These are phyloP conservation scores for Allolobophora icterica DNA, from an alignment of 2,888 invertebrate species.

Conservation along the genomic window DNA sequence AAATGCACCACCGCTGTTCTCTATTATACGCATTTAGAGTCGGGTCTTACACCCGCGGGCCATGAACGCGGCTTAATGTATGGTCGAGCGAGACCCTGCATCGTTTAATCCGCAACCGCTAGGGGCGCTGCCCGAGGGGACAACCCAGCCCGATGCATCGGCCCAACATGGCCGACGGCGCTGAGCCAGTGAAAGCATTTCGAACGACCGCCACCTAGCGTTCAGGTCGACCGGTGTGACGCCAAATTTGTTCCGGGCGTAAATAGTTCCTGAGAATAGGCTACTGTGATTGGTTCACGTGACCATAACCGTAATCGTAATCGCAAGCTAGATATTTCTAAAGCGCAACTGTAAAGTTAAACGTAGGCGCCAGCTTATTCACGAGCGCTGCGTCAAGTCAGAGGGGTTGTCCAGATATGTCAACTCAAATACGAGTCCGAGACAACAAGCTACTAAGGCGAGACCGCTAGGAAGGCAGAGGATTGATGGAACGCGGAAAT, in stretches of 20 bases:
- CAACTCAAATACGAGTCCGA: too few relatives aligned
- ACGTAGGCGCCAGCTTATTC: too few relatives aligned
- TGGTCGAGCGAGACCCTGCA: slow-evolving; percentile 17
- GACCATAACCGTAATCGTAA: background rate
- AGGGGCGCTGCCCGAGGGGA: background rate
- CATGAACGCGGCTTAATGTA: background rate
- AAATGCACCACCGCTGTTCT: slow-evolving; percentile 17
- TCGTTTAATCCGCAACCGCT: slow-evolving; percentile 23
- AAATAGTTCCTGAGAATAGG: background rate
- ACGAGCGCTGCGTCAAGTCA: too few relatives aligned
- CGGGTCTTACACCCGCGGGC: background rate
- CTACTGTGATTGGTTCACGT: background rate
- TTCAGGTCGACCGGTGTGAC: background rate
- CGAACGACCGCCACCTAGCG: slow-evolving; percentile 3
- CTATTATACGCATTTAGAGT: background rate
- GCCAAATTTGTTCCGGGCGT: background rate
- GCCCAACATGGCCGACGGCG: background rate
- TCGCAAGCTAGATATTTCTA: too few relatives aligned
- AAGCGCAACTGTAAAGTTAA: too few relatives aligned
- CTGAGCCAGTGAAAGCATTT: background rate
- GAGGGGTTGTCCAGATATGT: too few relatives aligned
- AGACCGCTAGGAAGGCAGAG: too few relatives aligned
- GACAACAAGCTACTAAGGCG: too few relatives aligned
- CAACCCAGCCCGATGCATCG: slow-evolving; percentile 4
- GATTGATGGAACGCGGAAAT: too few relatives aligned